Evolutionary conservation across 2,888 invertebrate species (phyloP), one percentile per base, ranked within the genome.

Genomic region (Phyllotreta cruciferae): DNA sequence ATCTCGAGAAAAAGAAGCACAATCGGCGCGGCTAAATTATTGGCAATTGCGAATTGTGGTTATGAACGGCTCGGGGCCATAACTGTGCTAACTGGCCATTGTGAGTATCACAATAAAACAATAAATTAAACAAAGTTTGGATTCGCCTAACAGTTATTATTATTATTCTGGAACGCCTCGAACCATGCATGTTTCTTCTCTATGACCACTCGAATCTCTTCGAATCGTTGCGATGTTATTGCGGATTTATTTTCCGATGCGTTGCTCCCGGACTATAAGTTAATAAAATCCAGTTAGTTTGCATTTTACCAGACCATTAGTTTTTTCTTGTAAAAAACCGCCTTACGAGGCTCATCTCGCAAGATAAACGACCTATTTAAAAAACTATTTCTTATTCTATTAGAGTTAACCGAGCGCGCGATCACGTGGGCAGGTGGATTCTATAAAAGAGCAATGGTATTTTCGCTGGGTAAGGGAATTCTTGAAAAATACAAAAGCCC

Each of bases 101-200:
- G 58, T 58, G 58, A 58, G 38, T 50, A 50, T 58, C 38, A 58
- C 58, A 58, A 58, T 58, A 50, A 58, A 58, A 58, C 58, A 52
- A 58, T 58, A 50, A 58, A 58, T 58, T 50, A 58, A 58, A 58
- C 35, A 58, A 58, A 58, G 58, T 58, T 58, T 50, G 50, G 58
- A 58, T 58, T 58, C 58, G 6, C 35, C 50, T 41, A 58, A 58
- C 58, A 50, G 58, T 58, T 58, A 52, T 41, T 58, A 50, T 50
- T 58, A 58, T 58, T 49, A 24, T 24, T 49, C 49, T 47, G 49
- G 49, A 57, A 57, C 57, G 58, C 58, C 58, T 58, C 50, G 58
- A 58, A 58, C 58, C 50, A 49, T 49, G 49, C 49, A 35, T 49
- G 49, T 8, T 49, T 49, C 49, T 49, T 36, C n/a, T 49, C 36